Evolutionary conservation across 1,140 invertebrate species (phyloP).

Genomic region (Tribolium madens): DNA sequence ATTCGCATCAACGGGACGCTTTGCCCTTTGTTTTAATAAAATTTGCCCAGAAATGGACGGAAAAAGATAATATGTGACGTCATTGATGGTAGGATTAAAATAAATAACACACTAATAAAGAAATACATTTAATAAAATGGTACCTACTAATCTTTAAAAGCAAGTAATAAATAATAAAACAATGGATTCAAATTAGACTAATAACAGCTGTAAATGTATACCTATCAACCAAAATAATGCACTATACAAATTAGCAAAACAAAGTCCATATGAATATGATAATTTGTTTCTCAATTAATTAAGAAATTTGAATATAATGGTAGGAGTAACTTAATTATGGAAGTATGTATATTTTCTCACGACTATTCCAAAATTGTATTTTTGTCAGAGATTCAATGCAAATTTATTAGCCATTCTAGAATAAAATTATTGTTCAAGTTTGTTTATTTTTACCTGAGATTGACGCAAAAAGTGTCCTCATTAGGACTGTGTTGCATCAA

Average conservation of each 20-base stretch:
- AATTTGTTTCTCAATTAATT: background rate
- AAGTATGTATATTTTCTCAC: background rate
- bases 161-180: background rate
- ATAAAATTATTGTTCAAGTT: background rate
- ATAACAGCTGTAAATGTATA: background rate
- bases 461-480: background rate
- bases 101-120: too few species aligned
- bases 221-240: background rate
- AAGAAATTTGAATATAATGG: background rate
- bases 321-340: background rate
- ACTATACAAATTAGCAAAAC: background rate
- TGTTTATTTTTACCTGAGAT: background rate
- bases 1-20: conserved; percentile 6
- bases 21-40: background rate
- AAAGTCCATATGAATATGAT: background rate
- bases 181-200: background rate
- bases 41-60: background rate
- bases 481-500: background rate
- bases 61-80: background rate
- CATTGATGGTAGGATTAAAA: too few species aligned
- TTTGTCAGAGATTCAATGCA: background rate
- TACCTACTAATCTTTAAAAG: background rate
- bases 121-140: too few species aligned
- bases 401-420: background rate
- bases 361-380: background rate